A percentile compares a stretch with the other conserved stretches of the same genome.
phyloP scores from a whole-genome alignment of 2,113 vertebrate genomes.

The Dipodomys ordii region DNA sequence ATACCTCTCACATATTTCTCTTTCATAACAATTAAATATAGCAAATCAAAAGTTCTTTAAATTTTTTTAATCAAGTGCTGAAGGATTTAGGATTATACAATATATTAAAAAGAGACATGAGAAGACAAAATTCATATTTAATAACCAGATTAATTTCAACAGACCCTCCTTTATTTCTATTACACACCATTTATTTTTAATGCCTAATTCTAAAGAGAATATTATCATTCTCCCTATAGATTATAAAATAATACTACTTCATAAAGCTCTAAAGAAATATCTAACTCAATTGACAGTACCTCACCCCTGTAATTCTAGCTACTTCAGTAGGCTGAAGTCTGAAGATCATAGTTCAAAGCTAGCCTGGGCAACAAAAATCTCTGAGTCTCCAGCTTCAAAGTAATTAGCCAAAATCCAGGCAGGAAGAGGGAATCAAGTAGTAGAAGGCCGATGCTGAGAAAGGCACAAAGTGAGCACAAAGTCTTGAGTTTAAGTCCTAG shows the following conservation, averaged over 20 bases:
- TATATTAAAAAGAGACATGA: neutral
- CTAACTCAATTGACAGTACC: too few species aligned
- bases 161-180: neutral
- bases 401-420: too few species aligned
- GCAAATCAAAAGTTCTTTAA: rapidly evolving
- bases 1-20: neutral
- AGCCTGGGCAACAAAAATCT: too few species aligned
- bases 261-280: neutral
- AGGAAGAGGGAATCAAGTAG: too few species aligned
- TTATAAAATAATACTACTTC: neutral
- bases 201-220: neutral
- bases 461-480: too few species aligned
- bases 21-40: neutral
- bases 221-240: neutral
- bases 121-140: neutral
- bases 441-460: too few species aligned
- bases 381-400: too few species aligned
- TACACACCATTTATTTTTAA: neutral
- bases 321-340: too few species aligned
- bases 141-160: neutral
- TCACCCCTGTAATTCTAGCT: too few species aligned
- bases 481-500: too few species aligned
- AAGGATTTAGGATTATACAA: neutral
- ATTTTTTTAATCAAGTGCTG: neutral
- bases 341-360: too few species aligned